Evolutionary conservation across 2,797 vertebrate genomes (phyloP).

Genomic region (Pseudotriccus pelzelni): DNA sequence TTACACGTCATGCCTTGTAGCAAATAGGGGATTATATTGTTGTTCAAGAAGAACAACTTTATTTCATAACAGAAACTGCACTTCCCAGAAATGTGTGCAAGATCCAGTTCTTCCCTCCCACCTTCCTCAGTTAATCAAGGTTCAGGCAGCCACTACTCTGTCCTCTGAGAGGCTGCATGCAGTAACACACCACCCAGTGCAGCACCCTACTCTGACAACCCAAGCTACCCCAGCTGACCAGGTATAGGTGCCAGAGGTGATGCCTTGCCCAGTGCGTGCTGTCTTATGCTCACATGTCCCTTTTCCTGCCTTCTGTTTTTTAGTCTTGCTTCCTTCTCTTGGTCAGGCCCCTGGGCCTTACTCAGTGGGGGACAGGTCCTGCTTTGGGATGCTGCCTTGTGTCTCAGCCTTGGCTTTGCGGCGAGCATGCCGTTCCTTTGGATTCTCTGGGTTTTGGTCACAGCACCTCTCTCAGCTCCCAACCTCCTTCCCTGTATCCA

Average conservation of each 20-base stretch:
- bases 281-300: neutral
- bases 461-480: neutral
- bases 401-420: neutral
- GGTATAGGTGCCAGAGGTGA: neutral
- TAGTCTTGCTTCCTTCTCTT: neutral
- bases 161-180: too few species aligned
- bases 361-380: neutral
- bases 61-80: neutral
- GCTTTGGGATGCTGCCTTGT: neutral
- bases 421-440: rapidly evolving
- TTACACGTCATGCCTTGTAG: neutral
- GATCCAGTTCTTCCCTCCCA: neutral
- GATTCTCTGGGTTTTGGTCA: neutral
- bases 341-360: neutral
- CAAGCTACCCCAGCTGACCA: neutral
- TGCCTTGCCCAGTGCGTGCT: neutral
- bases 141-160: rapidly evolving
- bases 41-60: neutral
- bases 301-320: neutral
- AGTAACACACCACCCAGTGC: rapidly evolving
- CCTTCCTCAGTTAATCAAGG: neutral
- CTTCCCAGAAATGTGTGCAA: neutral
- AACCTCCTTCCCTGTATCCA: neutral
- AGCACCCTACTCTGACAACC: neutral
- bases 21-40: neutral